These are phyloP conservation scores for Drosophila punjabiensis DNA, from an alignment of 1,140 invertebrate species.

Conservation along the genomic window DNA sequence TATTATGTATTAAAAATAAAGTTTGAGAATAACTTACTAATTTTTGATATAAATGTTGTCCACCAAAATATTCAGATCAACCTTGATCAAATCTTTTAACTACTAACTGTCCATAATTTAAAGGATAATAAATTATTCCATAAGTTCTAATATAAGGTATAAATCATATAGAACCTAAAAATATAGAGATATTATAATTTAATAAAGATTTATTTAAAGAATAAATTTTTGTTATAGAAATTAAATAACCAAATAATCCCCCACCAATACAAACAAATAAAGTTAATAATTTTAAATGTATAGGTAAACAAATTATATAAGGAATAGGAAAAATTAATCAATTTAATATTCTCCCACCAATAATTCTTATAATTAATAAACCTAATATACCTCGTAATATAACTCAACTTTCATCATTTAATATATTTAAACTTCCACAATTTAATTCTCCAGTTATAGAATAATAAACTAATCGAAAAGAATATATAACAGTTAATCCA, in stretches of 20 bases:
- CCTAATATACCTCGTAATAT: conserved; percentile 86
- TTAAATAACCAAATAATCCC: conserved; percentile 77
- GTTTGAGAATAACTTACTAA: conserved; percentile 59
- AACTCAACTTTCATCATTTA: conserved; percentile 85
- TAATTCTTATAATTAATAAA: conserved; percentile 86
- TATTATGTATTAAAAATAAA: conserved; percentile 75
- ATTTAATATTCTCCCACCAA: conserved; percentile 85
- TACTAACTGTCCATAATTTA: conserved; percentile 57
- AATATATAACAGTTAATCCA: conserved; percentile 87
- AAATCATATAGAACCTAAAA: conserved; percentile 85
- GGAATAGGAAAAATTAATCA: conserved; percentile 85
- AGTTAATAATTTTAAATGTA: conserved; percentile 85
- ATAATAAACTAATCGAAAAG: conserved; percentile 87
- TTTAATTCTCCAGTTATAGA: conserved; percentile 85
- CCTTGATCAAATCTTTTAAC: conserved; percentile 85
- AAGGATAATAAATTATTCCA: conserved; percentile 54
- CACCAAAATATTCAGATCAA: conserved; percentile 86
- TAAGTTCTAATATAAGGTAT: conserved; percentile 85
- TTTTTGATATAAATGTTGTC: conserved; percentile 78
- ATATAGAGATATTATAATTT: conserved; percentile 80
- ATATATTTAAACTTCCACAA: conserved; percentile 84
- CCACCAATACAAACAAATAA: conserved; percentile 85
- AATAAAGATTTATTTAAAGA: conserved; percentile 82
- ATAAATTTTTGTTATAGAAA: conserved; percentile 84
- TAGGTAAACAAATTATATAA: conserved; percentile 86